A percentile compares a stretch with the other conserved stretches of the same genome.
These are phyloP conservation scores for Luidia sarsii DNA, from an alignment of 53 echinoderm and acorn worm species.

Conservation along the genomic window DNA sequence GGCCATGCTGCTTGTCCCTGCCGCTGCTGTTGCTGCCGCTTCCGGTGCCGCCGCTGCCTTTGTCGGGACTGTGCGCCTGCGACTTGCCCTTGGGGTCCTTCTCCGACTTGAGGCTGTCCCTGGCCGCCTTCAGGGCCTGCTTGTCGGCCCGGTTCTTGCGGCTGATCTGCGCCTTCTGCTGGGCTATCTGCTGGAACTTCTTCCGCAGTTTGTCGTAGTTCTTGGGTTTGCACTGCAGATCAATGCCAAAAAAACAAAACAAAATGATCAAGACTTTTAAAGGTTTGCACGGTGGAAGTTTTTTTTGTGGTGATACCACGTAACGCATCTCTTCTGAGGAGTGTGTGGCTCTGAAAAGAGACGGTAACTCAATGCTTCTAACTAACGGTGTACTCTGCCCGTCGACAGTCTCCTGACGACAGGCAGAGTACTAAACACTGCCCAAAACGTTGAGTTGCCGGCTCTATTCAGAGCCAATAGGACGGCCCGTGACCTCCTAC, in stretches of 20 bases:
- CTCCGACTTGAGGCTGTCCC: slow-evolving; percentile 85
- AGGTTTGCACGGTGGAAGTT: no score
- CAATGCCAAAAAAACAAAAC: background rate
- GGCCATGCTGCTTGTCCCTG: slow-evolving; percentile 14
- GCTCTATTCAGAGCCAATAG: no score
- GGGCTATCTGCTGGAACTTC: slow-evolving; percentile 98
- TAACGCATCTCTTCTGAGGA: no score
- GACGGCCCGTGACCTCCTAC: no score
- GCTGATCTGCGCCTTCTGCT: slow-evolving; percentile 95
- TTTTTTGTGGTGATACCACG: no score
- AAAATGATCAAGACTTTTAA: background rate
- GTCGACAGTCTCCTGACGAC: no score
- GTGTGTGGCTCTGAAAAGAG: no score
- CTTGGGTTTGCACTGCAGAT: slow-evolving; percentile 94
- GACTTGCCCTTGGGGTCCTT: slow-evolving; percentile 62
- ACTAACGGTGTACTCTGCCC: no score
- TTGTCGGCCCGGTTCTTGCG: slow-evolving; percentile 97
- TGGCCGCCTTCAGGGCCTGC: slow-evolving; percentile 93
- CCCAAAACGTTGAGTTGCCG: no score
- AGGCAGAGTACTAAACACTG: no score
- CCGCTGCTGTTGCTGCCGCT: slow-evolving; percentile 1
- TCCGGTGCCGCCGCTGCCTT: slow-evolving; percentile 7
- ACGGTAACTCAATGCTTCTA: no score
- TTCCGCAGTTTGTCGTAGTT: slow-evolving; percentile 99
- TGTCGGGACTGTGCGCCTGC: slow-evolving; percentile 25